Evolutionary conservation across 2,888 invertebrate genomes (phyloP), one percentile per base, ranked within the genome.

Genomic region (Drosophila infuscata): DNA sequence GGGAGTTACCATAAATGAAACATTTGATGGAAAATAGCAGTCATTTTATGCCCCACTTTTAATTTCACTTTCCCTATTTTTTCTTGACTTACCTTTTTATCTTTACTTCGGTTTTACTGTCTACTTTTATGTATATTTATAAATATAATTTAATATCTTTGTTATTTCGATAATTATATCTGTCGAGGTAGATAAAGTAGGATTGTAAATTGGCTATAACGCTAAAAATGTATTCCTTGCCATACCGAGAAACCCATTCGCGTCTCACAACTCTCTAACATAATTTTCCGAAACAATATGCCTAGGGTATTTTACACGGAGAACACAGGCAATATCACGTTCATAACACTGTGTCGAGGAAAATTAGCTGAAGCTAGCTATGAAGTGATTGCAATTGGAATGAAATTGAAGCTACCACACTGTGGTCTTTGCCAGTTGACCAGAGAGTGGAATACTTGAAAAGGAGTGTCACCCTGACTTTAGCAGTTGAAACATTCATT

Each of bases 401-500:
- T 53, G 48, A 53, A 59, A 60, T 53, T 60, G 41, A 35, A 49
- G 30, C 41, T 60, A 11, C 25, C 25, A 38, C 38, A 33, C 20
- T 59, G 52, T 29, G 35, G 20, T 33, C 29, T 15, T 15, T 46
- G 29, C 12, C 73, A 71, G 65, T 53, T 76, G 69, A 51, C 68
- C 60, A 51, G 15, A 68, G 62, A 63, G 38, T 9, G 32, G 46
- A 54, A 48, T 64, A 38, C 33, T 53, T 25, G 15, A 43, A 49
- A 59, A 51, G 53, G 51, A 70, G 74, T 58, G 66, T 20, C 63
- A 51, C 35, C 32, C 67, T 56, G 52, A 57, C 60, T 32, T 59
- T 57, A 54, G 41, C 53, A 64, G 61, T 25, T 76, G 62, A 77
- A 81, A 86, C 83, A 84, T 89, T 84, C 86, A 89, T 87, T 89